Percentiles rank a stretch among this genome's conserved stretches.
Evolutionary conservation across 1,140 invertebrate species (phyloP).

Genomic region (Paralvinella palmiformis): DNA sequence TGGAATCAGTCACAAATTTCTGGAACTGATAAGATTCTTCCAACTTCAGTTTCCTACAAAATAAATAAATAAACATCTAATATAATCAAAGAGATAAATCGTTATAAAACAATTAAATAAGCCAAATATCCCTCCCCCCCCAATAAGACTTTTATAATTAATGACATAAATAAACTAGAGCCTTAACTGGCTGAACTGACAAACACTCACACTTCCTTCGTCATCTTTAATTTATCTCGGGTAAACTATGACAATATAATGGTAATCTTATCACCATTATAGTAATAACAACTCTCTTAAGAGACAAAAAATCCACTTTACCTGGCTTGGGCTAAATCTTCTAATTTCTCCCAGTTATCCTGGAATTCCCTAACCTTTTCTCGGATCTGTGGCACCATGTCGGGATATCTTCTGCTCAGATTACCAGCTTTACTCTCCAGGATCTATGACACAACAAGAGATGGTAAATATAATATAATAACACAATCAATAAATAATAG

Average conservation of each 20-base stretch:
- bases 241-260: too few relatives aligned
- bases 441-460: conserved; percentile 30
- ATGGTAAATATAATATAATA: not conserved
- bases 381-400: conserved; percentile 85
- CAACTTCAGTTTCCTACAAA: conserved; percentile 61
- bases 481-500: too few relatives aligned
- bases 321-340: conserved; percentile 53
- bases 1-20: conserved; percentile 92
- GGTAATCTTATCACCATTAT: too few relatives aligned
- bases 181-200: too few relatives aligned
- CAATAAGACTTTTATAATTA: too few relatives aligned
- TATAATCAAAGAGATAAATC: too few relatives aligned
- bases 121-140: too few relatives aligned
- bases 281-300: not conserved
- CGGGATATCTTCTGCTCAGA: conserved; percentile 82
- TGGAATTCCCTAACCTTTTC: conserved; percentile 87
- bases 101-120: too few relatives aligned
- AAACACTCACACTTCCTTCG: too few relatives aligned
- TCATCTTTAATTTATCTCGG: too few relatives aligned
- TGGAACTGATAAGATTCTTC: conserved; percentile 93
- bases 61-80: too few relatives aligned
- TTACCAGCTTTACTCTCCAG: conserved; percentile 48
- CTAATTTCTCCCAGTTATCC: conserved; percentile 86
- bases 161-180: too few relatives aligned
- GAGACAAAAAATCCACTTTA: conserved; percentile 11